These are phyloP conservation scores for Hydropsyche betteni DNA, from an alignment of 2,888 invertebrate species.

Conservation along the genomic window DNA sequence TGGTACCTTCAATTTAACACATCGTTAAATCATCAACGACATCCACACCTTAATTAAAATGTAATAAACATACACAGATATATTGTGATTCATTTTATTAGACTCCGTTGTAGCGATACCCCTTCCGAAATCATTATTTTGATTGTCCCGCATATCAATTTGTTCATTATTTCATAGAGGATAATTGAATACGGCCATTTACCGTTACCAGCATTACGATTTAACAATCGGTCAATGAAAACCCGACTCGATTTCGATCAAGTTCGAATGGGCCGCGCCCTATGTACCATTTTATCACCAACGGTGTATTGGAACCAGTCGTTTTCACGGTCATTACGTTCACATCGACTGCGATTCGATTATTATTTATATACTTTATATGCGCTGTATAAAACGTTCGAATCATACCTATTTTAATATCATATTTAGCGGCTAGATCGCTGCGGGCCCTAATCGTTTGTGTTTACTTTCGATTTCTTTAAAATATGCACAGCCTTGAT, in stretches of 20 bases:
- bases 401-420: slow-evolving; percentile 27
- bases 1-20: too few species aligned
- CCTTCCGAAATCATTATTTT: too few species aligned
- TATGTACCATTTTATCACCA: slow-evolving; percentile 20
- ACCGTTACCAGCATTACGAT: too few species aligned
- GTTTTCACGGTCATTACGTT: slow-evolving; percentile 46
- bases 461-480: slow-evolving; percentile 22
- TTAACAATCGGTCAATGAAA: slow-evolving; percentile 5
- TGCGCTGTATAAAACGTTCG: background rate
- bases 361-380: slow-evolving; percentile 28
- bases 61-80: too few species aligned
- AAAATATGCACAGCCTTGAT: slow-evolving; percentile 27
- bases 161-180: too few species aligned
- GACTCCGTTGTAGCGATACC: too few species aligned
- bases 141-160: too few species aligned
- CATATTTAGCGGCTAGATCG: slow-evolving; percentile 4
- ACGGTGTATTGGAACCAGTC: slow-evolving; percentile 37
- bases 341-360: slow-evolving; percentile 33
- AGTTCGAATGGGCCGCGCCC: slow-evolving; percentile 30
- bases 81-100: too few species aligned
- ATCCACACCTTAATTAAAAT: too few species aligned
- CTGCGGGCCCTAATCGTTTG: slow-evolving; percentile 25
- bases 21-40: too few species aligned
- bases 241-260: background rate
- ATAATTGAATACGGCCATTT: too few species aligned